Conservation (phyloP, 2,113 vertebrate genomes). For the Eleginops maclovinus region DNA sequence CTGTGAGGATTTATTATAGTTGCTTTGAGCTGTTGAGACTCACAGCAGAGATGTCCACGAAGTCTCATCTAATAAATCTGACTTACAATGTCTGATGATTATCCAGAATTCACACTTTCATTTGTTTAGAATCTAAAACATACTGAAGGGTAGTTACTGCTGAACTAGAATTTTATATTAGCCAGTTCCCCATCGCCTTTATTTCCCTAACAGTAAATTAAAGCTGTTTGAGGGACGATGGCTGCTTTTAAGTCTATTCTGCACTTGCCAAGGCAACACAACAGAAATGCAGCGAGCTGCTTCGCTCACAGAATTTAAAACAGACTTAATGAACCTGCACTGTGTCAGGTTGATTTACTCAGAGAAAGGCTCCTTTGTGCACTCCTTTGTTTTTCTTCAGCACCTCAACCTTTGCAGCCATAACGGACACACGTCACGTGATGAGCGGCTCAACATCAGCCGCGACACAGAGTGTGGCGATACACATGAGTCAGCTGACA, state of each 20-base stretch:
- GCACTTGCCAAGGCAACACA: conserved; percentile 19
- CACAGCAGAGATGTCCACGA: neutral
- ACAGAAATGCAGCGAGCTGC: conserved; percentile 15
- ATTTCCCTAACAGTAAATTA: conserved; percentile 33
- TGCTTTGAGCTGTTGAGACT: neutral
- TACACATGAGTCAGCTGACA: conserved; percentile 32
- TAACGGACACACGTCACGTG: conserved; percentile 42
- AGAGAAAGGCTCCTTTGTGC: conserved; percentile 57
- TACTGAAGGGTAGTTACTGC: neutral
- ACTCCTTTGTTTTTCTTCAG: conserved; percentile 40
- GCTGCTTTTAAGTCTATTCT: conserved; percentile 29
- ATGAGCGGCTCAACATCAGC: conserved; percentile 16
- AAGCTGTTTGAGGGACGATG: conserved; percentile 32
- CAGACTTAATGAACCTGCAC: conserved; percentile 42
- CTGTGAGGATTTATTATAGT: neutral
- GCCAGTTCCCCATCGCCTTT: conserved; percentile 3
- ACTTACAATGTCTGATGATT: neutral
- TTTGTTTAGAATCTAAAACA: neutral
- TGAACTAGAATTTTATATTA: neutral
- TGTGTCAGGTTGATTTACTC: conserved; percentile 14
- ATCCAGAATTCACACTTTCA: neutral
- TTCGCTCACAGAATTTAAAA: conserved; percentile 18
- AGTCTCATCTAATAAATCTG: neutral
- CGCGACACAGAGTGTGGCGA: conserved; percentile 18
- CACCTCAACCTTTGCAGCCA: conserved; percentile 26